These are phyloP conservation scores for Zaprionus obscuricornis DNA, from an alignment of 2,888 invertebrate species.

Conservation along the genomic window DNA sequence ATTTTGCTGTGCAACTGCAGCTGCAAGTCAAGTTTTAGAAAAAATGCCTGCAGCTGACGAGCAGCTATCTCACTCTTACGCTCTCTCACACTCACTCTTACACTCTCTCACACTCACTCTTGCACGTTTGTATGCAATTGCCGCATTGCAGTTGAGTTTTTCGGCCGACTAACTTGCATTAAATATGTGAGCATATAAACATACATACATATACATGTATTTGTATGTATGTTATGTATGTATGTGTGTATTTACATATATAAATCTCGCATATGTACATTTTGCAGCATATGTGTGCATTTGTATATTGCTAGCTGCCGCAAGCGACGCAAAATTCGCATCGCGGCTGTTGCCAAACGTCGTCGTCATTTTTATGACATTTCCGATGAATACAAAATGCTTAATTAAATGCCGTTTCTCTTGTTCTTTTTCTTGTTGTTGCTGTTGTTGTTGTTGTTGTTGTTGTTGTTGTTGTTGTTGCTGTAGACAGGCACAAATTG, in stretches of 20 bases:
- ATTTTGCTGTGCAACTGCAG: conserved; percentile 34
- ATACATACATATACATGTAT: too few relatives aligned
- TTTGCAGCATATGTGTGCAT: conserved; percentile 50
- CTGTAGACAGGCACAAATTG: conserved; percentile 59
- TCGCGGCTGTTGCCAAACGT: conserved; percentile 50
- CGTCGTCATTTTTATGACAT: conserved; percentile 70
- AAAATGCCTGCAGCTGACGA: too few relatives aligned
- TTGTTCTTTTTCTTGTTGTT: too few relatives aligned
- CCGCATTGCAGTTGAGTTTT: conserved; percentile 24
- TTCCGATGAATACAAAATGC: conserved; percentile 82
- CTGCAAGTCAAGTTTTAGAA: too few relatives aligned
- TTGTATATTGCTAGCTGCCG: conserved; percentile 5
- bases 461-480: conserved; percentile 33
- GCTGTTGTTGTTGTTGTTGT: conserved; percentile 29
- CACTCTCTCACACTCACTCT: too few relatives aligned
- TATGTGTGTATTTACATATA: not conserved
- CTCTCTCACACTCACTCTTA: too few relatives aligned
- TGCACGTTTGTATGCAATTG: conserved; percentile 27
- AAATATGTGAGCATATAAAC: too few relatives aligned
- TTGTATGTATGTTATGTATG: not conserved
- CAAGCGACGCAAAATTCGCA: conserved; percentile 27
- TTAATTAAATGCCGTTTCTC: conserved; percentile 81
- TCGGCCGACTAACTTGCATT: conserved; percentile 23
- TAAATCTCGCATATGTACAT: not conserved
- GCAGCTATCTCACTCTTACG: too few relatives aligned